Conservation (phyloP, 2,888 invertebrate genomes). For the Rapana venosa region DNA sequence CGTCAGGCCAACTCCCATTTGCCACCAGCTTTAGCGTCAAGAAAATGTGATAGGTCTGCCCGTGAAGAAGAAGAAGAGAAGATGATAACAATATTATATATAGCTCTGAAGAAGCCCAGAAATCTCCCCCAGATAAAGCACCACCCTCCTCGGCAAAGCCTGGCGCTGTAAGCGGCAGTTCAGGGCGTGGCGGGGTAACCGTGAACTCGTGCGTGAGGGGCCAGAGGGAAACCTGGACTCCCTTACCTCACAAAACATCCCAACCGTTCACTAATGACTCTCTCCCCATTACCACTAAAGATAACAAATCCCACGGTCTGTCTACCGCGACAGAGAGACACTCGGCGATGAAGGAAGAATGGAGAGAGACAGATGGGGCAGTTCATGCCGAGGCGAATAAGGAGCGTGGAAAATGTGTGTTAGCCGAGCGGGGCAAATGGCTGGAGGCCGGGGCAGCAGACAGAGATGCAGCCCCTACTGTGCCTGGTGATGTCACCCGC, state of each 20-base stretch:
- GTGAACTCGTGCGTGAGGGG: background rate
- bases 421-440: background rate
- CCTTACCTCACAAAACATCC: background rate
- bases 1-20: background rate
- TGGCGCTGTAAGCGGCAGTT: background rate
- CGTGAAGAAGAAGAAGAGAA: background rate
- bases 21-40: background rate
- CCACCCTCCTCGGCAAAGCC: background rate
- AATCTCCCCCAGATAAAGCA: background rate
- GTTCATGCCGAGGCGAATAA: too few relatives aligned
- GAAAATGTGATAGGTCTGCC: background rate
- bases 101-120: background rate
- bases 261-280: background rate
- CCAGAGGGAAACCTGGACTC: background rate
- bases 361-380: background rate
- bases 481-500: background rate
- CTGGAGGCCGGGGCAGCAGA: background rate
- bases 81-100: background rate
- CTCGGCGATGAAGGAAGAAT: background rate
- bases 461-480: background rate
- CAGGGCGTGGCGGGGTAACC: slow-evolving; percentile 7
- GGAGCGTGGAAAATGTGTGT: background rate
- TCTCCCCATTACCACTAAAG: background rate
- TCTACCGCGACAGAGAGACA: background rate
- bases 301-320: background rate